These are phyloP conservation scores for Acronicta leporina DNA, from an alignment of 2,888 invertebrate species.

Conservation along the genomic window DNA sequence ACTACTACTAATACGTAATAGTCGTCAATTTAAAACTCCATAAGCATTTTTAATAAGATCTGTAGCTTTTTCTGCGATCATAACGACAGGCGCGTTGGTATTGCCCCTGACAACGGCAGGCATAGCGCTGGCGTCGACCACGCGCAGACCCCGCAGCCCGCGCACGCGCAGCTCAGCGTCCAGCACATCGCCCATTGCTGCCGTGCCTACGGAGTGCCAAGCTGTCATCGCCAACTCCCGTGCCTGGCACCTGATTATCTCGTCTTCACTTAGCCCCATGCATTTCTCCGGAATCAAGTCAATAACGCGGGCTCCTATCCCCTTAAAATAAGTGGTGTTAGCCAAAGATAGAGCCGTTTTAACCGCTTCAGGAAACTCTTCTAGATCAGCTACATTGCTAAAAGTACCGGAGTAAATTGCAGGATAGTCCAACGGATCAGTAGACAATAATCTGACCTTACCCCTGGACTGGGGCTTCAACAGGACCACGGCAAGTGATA, in stretches of 20 bases:
- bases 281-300: slow-evolving; percentile 68
- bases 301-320: slow-evolving; percentile 66
- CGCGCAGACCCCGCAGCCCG: slow-evolving; percentile 69
- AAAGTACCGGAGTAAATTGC: slow-evolving; percentile 77
- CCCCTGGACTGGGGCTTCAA: slow-evolving; percentile 80
- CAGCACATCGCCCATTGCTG: slow-evolving; percentile 75
- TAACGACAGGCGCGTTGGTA: slow-evolving; percentile 79
- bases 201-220: slow-evolving; percentile 81
- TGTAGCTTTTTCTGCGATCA: slow-evolving; percentile 80
- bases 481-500: slow-evolving; percentile 72
- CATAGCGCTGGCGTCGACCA: slow-evolving; percentile 81
- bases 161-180: slow-evolving; percentile 67
- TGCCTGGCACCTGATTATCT: slow-evolving; percentile 82
- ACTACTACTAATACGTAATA: not conserved
- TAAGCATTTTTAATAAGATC: slow-evolving; percentile 71
- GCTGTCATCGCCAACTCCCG: slow-evolving; percentile 72
- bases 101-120: slow-evolving; percentile 76
- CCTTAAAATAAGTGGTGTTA: slow-evolving; percentile 69
- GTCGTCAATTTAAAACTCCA: not conserved
- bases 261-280: slow-evolving; percentile 59
- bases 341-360: slow-evolving; percentile 64
- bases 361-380: slow-evolving; percentile 68
- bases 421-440: slow-evolving; percentile 67
- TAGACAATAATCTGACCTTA: slow-evolving; percentile 65
- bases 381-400: slow-evolving; percentile 65